Conservation (phyloP, 2,888 invertebrate genomes). For the Lycia hirtaria region DNA sequence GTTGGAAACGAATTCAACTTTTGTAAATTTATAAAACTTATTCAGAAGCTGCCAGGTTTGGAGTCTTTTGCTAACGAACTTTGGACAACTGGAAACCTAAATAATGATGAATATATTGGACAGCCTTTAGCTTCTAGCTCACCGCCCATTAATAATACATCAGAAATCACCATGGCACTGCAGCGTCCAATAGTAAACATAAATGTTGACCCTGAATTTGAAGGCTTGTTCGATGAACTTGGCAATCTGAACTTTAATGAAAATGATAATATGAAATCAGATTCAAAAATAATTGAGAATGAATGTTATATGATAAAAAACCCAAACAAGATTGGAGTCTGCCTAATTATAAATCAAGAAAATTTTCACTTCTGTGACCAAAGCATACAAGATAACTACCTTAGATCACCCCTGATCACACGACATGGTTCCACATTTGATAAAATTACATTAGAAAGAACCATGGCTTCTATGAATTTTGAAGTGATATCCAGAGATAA, state of each 20-base stretch:
- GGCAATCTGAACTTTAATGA: constrained; percentile 53
- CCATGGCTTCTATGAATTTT: constrained; percentile 71
- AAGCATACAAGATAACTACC: constrained; percentile 56
- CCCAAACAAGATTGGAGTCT: constrained; percentile 65
- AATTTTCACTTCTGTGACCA: constrained; percentile 68
- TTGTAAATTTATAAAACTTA: constrained; percentile 61
- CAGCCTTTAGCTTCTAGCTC: constrained; percentile 38
- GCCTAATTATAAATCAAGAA: constrained; percentile 77
- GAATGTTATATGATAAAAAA: constrained; percentile 68
- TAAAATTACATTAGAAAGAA: constrained; percentile 57
- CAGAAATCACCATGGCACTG: constrained; percentile 12
- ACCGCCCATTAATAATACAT: constrained; percentile 23
- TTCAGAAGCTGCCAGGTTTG: constrained; percentile 61
- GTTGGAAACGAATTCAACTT: constrained; percentile 48
- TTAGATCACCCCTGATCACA: constrained; percentile 48
- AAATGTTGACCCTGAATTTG: constrained; percentile 48
- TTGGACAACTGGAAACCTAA: constrained; percentile 53
- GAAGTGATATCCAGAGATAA: constrained; percentile 62
- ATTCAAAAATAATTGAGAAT: constrained; percentile 49
- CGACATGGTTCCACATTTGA: constrained; percentile 68
- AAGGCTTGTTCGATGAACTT: constrained; percentile 55
- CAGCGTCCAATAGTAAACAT: constrained; percentile 23
- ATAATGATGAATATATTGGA: constrained; percentile 43
- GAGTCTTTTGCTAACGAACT: constrained; percentile 56
- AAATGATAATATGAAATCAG: constrained; percentile 57